A percentile compares a stretch with the other conserved stretches of the same genome.
phyloP scores from a whole-genome alignment of 2,113 vertebrate genomes.

The Ariopsis seemanni region DNA sequence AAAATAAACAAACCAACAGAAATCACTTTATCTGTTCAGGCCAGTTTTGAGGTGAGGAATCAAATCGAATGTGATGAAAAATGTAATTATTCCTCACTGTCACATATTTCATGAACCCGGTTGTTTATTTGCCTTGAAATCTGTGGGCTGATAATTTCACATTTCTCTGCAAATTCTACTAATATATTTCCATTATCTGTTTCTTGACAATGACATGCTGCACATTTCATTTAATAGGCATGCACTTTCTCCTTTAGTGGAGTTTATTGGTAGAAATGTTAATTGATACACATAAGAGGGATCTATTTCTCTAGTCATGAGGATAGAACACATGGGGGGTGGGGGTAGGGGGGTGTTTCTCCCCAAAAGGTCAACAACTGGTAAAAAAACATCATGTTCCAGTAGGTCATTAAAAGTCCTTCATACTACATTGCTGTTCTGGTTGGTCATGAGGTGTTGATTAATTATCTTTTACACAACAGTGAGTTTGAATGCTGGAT shows the following conservation, averaged over 20 bases:
- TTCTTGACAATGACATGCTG: neutral
- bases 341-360: too few species aligned
- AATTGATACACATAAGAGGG: neutral
- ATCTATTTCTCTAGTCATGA: neutral
- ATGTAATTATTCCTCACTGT: slow-evolving; percentile 53
- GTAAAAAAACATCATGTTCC: neutral
- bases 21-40: slow-evolving; percentile 46
- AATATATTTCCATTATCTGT: neutral
- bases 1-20: slow-evolving; percentile 1
- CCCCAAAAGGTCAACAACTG: neutral
- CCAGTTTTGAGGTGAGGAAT: slow-evolving; percentile 55
- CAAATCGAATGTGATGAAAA: slow-evolving; percentile 58
- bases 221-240: neutral
- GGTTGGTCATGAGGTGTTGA: neutral
- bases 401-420: neutral
- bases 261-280: neutral
- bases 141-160: slow-evolving; percentile 42
- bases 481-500: neutral
- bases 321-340: neutral
- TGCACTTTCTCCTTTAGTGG: neutral
- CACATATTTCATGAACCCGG: slow-evolving; percentile 53
- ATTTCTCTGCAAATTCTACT: slow-evolving; percentile 41
- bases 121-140: slow-evolving; percentile 29
- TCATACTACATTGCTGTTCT: neutral
- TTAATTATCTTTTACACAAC: neutral